Evolutionary conservation across 2,888 invertebrate genomes (phyloP).

Genomic region (Erpobdella octoculata): DNA sequence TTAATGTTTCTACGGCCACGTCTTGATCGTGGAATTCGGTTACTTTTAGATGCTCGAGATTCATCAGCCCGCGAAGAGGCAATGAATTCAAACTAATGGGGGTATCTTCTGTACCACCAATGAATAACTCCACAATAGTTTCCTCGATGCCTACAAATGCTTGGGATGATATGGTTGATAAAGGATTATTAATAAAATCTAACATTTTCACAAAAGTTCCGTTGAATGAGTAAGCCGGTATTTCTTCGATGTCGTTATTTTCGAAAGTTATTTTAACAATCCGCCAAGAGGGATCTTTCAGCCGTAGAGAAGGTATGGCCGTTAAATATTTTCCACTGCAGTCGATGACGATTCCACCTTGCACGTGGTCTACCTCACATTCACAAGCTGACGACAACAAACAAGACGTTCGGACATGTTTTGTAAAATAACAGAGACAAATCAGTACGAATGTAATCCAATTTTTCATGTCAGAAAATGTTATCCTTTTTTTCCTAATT

Average conservation of each 20-base stretch:
- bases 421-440: not conserved
- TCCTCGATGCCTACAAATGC: not conserved
- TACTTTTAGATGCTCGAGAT: slow-evolving; percentile 8
- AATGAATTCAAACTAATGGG: not conserved
- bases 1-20: not conserved
- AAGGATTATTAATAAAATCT: slow-evolving; percentile 13
- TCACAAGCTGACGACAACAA: not conserved
- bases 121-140: not conserved
- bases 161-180: not conserved
- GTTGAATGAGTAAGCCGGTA: slow-evolving; percentile 10
- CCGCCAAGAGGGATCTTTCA: not conserved
- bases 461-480: not conserved
- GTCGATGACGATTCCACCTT: not conserved
- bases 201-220: not conserved
- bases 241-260: not conserved
- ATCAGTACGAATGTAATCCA: not conserved
- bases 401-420: not conserved
- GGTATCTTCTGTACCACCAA: not conserved
- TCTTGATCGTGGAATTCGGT: not conserved
- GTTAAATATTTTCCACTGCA: not conserved
- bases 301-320: not conserved
- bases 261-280: slow-evolving; percentile 11
- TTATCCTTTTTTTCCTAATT: not conserved
- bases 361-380: not conserved
- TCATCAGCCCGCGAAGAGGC: not conserved